Conservation (phyloP, 2,888 invertebrate genomes). For the Cantharis flavilabris region DNA sequence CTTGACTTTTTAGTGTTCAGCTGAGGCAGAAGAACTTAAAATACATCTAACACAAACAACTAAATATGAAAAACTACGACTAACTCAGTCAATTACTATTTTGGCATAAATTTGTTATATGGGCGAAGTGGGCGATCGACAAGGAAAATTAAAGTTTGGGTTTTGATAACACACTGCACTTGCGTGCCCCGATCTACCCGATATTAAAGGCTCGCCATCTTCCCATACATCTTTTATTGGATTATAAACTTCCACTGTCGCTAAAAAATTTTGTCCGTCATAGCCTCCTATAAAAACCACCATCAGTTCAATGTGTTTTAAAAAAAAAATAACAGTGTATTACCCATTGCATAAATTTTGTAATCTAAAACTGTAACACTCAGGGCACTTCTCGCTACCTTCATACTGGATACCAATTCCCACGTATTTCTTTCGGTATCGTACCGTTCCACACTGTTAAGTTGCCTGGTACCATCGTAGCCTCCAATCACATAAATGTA, state of each 20-base stretch:
- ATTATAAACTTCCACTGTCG: conserved; percentile 88
- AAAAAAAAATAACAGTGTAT: background rate
- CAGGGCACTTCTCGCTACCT: conserved; percentile 83
- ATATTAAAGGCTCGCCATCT: conserved; percentile 75
- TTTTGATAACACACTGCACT: conserved; percentile 86
- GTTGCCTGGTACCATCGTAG: conserved; percentile 84
- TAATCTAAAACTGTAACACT: conserved; percentile 85
- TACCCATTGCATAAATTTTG: conserved; percentile 88
- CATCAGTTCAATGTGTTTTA: background rate
- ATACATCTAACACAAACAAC: background rate
- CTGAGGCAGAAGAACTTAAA: background rate
- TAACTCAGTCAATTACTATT: background rate
- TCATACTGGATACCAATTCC: conserved; percentile 77
- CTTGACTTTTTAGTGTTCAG: background rate
- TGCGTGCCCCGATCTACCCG: conserved; percentile 89
- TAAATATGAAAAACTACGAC: background rate
- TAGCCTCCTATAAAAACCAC: conserved; percentile 74
- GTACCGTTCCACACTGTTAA: conserved; percentile 84
- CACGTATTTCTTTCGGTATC: conserved; percentile 82
- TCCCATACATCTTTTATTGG: conserved; percentile 77
- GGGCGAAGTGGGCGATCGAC: background rate
- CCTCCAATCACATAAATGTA: conserved; percentile 93
- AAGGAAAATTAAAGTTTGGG: conserved; percentile 47
- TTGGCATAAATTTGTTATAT: conserved; percentile 9
- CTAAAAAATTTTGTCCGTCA: conserved; percentile 83